phyloP scores from a whole-genome alignment of 1,140 invertebrate species.

The Hyles vespertilio region DNA sequence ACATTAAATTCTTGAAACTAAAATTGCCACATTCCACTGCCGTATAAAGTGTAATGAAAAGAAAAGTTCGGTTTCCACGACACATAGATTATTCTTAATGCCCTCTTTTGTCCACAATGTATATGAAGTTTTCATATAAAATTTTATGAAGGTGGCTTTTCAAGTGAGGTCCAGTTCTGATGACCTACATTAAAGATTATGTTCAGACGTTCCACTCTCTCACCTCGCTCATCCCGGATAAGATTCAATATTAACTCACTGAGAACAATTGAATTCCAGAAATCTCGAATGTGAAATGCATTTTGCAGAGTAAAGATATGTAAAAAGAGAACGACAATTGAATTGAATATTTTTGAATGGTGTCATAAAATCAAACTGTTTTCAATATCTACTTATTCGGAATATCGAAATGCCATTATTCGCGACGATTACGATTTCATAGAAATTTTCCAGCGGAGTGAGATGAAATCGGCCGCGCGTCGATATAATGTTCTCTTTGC shows the following conservation, averaged over 20 bases:
- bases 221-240: too few species aligned
- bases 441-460: conserved; percentile 33
- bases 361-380: conserved; percentile 11
- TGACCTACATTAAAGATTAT: conserved; percentile 9
- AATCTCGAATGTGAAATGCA: too few species aligned
- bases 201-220: neutral
- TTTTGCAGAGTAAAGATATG: neutral
- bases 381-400: conserved; percentile 15
- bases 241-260: too few species aligned
- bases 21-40: conserved; percentile 47
- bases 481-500: conserved; percentile 25
- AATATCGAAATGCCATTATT: conserved; percentile 23
- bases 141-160: conserved; percentile 30
- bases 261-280: too few species aligned
- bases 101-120: conserved; percentile 45
- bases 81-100: conserved; percentile 59
- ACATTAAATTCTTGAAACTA: conserved; percentile 42
- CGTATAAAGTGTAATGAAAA: conserved; percentile 46
- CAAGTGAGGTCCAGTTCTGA: conserved; percentile 22
- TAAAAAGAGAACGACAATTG: neutral
- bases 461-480: conserved; percentile 26
- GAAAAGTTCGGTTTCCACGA: conserved; percentile 53
- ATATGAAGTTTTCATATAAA: conserved; percentile 38
- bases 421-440: conserved; percentile 29
- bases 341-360: conserved; percentile 6